Evolutionary conservation across 2,888 invertebrate species (phyloP).

Genomic region (Drosophila borealis): DNA sequence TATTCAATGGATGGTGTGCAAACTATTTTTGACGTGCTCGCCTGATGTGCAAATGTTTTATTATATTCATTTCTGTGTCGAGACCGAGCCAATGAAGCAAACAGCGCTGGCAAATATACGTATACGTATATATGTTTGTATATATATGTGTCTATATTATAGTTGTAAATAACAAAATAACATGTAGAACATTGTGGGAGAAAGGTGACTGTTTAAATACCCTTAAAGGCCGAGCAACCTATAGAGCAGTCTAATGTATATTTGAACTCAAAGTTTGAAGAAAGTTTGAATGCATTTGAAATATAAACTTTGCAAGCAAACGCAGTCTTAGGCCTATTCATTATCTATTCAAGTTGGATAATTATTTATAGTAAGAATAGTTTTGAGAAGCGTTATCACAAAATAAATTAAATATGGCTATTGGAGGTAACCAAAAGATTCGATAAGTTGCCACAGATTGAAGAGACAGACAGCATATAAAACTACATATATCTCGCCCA

Average conservation of each 20-base stretch:
- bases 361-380: not conserved
- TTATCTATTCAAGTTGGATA: not conserved
- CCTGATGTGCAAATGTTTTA: conserved; percentile 40
- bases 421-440: conserved; percentile 8
- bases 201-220: not conserved
- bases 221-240: too few relatives aligned
- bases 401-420: conserved; percentile 4
- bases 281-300: too few relatives aligned
- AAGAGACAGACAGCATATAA: not conserved
- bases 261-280: too few relatives aligned
- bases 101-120: conserved; percentile 23
- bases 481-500: not conserved
- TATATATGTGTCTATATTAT: conserved; percentile 3
- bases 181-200: not conserved
- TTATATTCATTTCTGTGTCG: conserved; percentile 30
- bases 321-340: not conserved
- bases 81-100: conserved; percentile 37
- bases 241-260: too few relatives aligned
- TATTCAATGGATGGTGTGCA: conserved; percentile 21
- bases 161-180: conserved; percentile 39
- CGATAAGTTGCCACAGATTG: conserved; percentile 20
- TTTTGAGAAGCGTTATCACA: not conserved
- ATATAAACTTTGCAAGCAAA: too few relatives aligned
- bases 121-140: not conserved
- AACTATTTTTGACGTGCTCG: conserved; percentile 69